These are phyloP conservation scores for Lycocorax pyrrhopterus DNA, from an alignment of 2,113 vertebrate genomes.

Conservation along the genomic window DNA sequence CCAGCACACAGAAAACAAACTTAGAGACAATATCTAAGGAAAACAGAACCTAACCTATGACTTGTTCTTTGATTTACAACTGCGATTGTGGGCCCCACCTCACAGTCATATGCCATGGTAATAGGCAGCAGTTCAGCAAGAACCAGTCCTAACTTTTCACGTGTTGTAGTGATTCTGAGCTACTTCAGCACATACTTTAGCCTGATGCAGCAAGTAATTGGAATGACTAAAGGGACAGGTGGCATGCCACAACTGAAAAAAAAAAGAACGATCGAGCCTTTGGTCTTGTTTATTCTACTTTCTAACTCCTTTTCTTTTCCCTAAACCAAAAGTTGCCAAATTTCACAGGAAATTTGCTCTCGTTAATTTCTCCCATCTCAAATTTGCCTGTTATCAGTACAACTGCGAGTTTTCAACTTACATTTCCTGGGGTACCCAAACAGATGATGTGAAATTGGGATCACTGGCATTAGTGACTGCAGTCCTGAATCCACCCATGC, in stretches of 20 bases:
- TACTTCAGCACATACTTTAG: constrained; percentile 12
- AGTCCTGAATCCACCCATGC: not conserved
- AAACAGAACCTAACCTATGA: constrained; percentile 60
- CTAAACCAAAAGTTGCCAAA: not conserved
- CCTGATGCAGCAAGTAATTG: not conserved
- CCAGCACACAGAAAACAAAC: constrained; percentile 11
- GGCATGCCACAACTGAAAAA: not conserved
- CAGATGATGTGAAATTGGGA: not conserved
- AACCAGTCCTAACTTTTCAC: not conserved
- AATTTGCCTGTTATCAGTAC: not conserved
- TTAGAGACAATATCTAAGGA: constrained; percentile 54
- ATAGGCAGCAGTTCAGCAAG: constrained; percentile 27
- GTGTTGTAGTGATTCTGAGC: not conserved
- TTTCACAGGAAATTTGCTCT: not conserved
- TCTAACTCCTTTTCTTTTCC: not conserved
- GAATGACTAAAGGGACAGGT: not conserved
- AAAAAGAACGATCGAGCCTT: not conserved
- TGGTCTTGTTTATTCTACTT: not conserved
- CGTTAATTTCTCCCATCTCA: not conserved
- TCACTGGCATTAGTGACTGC: not conserved
- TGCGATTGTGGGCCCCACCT: constrained; percentile 54
- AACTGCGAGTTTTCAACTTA: not conserved
- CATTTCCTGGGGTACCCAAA: not conserved
- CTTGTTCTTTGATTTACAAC: constrained; percentile 58
- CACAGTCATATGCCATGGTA: constrained; percentile 23